These are phyloP conservation scores for Aramus guarauna DNA, from an alignment of 2,113 vertebrate species.

Conservation along the genomic window DNA sequence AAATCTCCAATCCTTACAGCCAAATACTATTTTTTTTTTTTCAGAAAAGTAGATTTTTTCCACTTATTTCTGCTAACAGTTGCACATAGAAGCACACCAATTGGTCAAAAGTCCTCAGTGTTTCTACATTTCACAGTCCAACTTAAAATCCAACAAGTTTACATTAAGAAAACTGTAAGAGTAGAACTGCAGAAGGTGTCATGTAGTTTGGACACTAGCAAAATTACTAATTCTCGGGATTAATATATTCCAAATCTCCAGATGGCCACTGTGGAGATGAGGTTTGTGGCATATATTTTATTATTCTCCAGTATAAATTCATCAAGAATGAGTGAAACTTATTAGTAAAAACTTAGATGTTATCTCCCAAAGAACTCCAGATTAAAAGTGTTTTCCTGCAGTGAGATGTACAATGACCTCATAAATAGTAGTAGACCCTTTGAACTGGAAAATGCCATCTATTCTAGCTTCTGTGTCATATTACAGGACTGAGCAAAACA, in stretches of 20 bases:
- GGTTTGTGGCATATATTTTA: background rate
- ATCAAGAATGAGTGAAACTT: background rate
- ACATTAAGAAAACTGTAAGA: background rate
- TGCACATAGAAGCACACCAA: background rate
- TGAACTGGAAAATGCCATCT: conserved; percentile 19
- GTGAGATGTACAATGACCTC: background rate
- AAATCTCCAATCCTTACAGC: background rate
- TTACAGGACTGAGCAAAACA: background rate
- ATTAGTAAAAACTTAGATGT: background rate
- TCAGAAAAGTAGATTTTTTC: background rate
- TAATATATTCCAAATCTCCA: background rate
- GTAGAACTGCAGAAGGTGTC: background rate
- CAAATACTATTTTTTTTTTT: background rate
- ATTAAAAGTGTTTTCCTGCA: background rate
- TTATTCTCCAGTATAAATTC: background rate
- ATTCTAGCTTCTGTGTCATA: background rate
- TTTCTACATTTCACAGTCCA: background rate
- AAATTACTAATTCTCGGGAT: background rate
- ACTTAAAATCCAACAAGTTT: background rate
- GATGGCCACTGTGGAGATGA: background rate
- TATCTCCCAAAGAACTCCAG: background rate
- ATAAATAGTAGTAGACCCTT: background rate
- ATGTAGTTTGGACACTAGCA: background rate
- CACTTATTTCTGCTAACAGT: background rate
- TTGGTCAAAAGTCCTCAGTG: background rate